phyloP scores from a whole-genome alignment of 2,113 vertebrate species.

The Cynoglossus semilaevis region DNA sequence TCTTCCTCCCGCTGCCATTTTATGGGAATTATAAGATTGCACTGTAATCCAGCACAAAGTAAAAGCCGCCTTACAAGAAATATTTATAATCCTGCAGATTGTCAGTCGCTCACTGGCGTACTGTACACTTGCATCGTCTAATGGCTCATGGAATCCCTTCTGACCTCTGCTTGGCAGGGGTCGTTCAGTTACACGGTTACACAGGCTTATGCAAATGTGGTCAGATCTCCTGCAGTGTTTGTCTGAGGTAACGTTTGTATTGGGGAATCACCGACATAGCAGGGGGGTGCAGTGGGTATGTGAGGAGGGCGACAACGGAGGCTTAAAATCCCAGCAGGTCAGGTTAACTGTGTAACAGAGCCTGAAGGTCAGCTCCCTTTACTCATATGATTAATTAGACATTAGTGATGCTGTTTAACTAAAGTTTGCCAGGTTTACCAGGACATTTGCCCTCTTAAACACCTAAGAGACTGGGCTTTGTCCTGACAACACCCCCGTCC shows the following conservation, averaged over 20 bases:
- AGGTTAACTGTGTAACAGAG: conserved; percentile 61
- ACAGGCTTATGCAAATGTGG: conserved; percentile 64
- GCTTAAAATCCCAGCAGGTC: conserved; percentile 69
- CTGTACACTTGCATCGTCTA: conserved; percentile 42
- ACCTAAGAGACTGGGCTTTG: conserved; percentile 28
- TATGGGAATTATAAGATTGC: conserved; percentile 76
- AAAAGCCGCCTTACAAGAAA: conserved; percentile 47
- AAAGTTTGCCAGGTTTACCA: conserved; percentile 49
- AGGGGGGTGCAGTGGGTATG: conserved; percentile 6
- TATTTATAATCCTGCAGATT: conserved; percentile 50
- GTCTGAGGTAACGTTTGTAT: conserved; percentile 42
- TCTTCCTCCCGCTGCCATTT: conserved; percentile 68
- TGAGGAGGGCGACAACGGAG: conserved; percentile 27
- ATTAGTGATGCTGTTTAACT: conserved; percentile 40
- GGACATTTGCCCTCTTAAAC: conserved; percentile 49
- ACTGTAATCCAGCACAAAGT: conserved; percentile 71
- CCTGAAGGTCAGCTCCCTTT: conserved; percentile 67
- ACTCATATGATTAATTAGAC: conserved; percentile 63
- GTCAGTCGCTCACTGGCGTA: conserved; percentile 16
- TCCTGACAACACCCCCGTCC: conserved; percentile 37
- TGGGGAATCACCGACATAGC: conserved; percentile 42
- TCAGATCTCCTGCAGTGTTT: conserved; percentile 50
- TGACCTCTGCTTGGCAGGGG: conserved; percentile 53
- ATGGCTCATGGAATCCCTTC: conserved; percentile 39
- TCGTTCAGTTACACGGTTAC: conserved; percentile 47